Evolutionary conservation across 2,113 vertebrate species (phyloP).

Genomic region (Tenebrosternarchus preto): DNA sequence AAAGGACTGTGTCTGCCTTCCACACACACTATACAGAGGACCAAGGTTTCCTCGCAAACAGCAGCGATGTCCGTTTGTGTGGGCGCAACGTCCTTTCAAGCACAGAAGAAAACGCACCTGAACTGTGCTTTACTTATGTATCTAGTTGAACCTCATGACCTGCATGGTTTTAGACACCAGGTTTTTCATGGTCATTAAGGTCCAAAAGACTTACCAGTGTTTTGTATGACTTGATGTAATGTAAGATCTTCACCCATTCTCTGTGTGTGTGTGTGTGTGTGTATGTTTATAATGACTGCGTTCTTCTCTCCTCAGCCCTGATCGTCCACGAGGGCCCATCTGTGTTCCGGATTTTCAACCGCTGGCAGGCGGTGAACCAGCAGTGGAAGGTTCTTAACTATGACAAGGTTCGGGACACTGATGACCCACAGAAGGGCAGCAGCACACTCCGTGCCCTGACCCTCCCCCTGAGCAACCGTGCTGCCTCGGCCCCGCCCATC

Average conservation of each 20-base stretch:
- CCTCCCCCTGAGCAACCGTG: conserved; percentile 71
- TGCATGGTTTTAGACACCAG: no score
- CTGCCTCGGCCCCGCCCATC: conserved; percentile 27
- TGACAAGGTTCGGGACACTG: conserved; percentile 85
- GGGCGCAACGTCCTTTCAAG: no score
- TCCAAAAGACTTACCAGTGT: no score
- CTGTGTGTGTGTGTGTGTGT: neutral
- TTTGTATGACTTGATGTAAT: no score
- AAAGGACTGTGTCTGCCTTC: no score
- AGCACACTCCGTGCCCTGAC: conserved; percentile 76
- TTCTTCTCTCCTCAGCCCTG: conserved; percentile 70
- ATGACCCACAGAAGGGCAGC: conserved; percentile 86
- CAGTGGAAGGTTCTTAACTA: conserved; percentile 92
- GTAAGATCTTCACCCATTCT: neutral
- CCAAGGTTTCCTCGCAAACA: no score
- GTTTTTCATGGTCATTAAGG: no score
- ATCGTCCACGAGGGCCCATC: conserved; percentile 88
- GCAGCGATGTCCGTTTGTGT: no score
- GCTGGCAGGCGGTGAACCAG: conserved; percentile 91
- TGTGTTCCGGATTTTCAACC: conserved; percentile 87
- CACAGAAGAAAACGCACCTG: no score
- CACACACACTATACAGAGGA: no score
- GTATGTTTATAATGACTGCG: conserved; percentile 6
- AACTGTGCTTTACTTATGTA: no score
- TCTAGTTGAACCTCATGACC: no score